Percentiles rank a stretch among this genome's conserved stretches.
Evolutionary conservation across 2,888 invertebrate species (phyloP).

Genomic region (Malthinus seriepunctatus): DNA sequence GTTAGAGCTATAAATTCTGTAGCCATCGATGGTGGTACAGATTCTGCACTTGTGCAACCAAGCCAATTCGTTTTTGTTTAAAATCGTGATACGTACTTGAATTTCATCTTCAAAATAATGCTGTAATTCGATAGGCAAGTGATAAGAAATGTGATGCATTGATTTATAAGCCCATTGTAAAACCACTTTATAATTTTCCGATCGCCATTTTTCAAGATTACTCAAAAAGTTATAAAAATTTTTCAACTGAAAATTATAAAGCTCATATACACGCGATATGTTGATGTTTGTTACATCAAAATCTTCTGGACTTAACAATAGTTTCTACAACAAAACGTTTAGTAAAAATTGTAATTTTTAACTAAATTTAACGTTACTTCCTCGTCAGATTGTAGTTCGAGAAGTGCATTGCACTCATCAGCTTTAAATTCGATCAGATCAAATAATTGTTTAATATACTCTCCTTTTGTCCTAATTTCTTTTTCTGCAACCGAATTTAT

Average conservation of each 20-base stretch:
- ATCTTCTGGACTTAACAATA: neutral
- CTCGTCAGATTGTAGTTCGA: neutral
- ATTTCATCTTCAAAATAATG: slow-evolving; percentile 46
- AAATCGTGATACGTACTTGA: slow-evolving; percentile 34
- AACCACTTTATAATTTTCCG: slow-evolving; percentile 39
- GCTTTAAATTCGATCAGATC: slow-evolving; percentile 11
- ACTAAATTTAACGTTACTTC: neutral
- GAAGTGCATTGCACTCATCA: neutral
- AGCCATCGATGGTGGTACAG: too few species aligned
- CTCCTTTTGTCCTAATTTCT: slow-evolving; percentile 33
- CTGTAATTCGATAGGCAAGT: slow-evolving; percentile 44
- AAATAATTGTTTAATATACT: slow-evolving; percentile 26
- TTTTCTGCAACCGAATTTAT: slow-evolving; percentile 37
- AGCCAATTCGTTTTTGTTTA: too few species aligned
- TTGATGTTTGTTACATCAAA: neutral
- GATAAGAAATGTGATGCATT: slow-evolving; percentile 39
- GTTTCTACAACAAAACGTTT: neutral
- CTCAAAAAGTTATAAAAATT: slow-evolving; percentile 34
- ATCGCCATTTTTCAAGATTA: slow-evolving; percentile 38
- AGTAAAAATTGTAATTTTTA: neutral
- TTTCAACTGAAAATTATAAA: slow-evolving; percentile 24
- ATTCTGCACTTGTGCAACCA: too few species aligned
- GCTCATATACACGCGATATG: neutral
- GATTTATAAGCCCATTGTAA: slow-evolving; percentile 40
- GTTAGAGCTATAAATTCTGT: too few species aligned